Evolutionary conservation across 37 sponge, comb jelly and placozoan species (phyloP), one percentile per base, ranked within the genome.

Genomic region (Sycon ciliatum): DNA sequence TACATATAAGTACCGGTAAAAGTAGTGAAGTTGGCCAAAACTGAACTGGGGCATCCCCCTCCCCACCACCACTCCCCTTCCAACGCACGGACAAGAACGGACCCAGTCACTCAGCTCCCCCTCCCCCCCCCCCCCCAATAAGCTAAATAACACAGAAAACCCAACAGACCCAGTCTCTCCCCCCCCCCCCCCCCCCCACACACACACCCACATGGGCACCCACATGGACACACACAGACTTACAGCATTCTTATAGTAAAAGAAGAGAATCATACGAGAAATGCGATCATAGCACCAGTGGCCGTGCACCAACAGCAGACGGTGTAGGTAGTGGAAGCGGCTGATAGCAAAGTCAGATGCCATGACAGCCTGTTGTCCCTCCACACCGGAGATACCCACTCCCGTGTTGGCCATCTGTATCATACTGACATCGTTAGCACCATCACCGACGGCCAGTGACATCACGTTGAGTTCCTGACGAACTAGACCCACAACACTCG

Each of bases 371-470:
- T 87, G 79, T 28, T 55, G 52, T 2, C 24, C 46, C 9, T 55
- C 46, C 49, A 39, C 83, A 0, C 92, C 92, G 18, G 73, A 49
- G 13, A 91, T 83, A 0, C 91, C 92, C 24, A 91, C 84, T 30
- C 92, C 92, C 32, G 86, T 80, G 60, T 85, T 38, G 27, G 92
- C 92, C 62, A 57, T 78, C 76, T 83, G 92, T 4, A 91, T 91
- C 92, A 91, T 91, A 42, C 87, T 86, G 57, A 91, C 92, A 81
- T 91, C 92, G 69, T 91, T 91, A 3, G 92, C 92, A 29, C 92
- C 92, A 68, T 91, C 92, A 6, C 92, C 92, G 37, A 91, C 69
- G 49, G 87, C 92, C 46, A 91, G 82, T 0, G 85, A 81, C 67
- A 84, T 73, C 61, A 60, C 68, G 4, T 57, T 57, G 20, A 62